Conservation (phyloP, 1,140 invertebrate genomes). For the Lordiphosa mommai region DNA sequence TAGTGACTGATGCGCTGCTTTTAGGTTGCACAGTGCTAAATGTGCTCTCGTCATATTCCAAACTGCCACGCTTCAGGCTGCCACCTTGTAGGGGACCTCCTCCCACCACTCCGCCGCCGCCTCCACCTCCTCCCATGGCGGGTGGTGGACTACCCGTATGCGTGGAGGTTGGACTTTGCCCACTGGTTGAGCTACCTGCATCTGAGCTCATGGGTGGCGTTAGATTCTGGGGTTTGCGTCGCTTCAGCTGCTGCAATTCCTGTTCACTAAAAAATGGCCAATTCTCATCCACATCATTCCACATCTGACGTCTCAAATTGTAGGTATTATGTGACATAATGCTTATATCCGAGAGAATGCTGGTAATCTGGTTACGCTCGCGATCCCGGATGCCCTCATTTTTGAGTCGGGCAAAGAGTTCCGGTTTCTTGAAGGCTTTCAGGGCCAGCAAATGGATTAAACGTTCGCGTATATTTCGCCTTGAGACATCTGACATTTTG, state of each 20-base stretch:
- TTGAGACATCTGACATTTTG: slow-evolving; percentile 68
- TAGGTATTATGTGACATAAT: slow-evolving; percentile 90
- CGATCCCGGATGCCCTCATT: slow-evolving; percentile 93
- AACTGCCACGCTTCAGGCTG: slow-evolving; percentile 65
- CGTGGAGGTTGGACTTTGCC: slow-evolving; percentile 86
- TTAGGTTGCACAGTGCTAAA: slow-evolving; percentile 81
- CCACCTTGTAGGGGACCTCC: slow-evolving; percentile 80
- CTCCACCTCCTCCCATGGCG: slow-evolving; percentile 78
- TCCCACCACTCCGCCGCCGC: slow-evolving; percentile 60
- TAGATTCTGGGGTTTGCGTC: slow-evolving; percentile 92
- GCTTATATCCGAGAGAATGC: slow-evolving; percentile 89
- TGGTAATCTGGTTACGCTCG: slow-evolving; percentile 87
- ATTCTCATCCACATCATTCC: slow-evolving; percentile 95
- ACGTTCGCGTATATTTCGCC: slow-evolving; percentile 83
- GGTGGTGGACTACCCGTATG: slow-evolving; percentile 85
- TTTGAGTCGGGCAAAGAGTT: slow-evolving; percentile 88
- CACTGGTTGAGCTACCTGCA: slow-evolving; percentile 82
- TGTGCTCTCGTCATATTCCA: slow-evolving; percentile 82
- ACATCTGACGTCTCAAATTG: slow-evolving; percentile 90
- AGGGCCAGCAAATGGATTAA: slow-evolving; percentile 95
- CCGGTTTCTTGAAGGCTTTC: slow-evolving; percentile 95
- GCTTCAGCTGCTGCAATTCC: slow-evolving; percentile 91
- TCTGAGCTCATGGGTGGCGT: slow-evolving; percentile 92
- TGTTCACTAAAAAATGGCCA: slow-evolving; percentile 96
- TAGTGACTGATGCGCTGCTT: slow-evolving; percentile 91